Percentiles rank a stretch among this genome's conserved stretches.
phyloP scores from a whole-genome alignment of 2,888 invertebrate species.

The Platycnemis pennipes region DNA sequence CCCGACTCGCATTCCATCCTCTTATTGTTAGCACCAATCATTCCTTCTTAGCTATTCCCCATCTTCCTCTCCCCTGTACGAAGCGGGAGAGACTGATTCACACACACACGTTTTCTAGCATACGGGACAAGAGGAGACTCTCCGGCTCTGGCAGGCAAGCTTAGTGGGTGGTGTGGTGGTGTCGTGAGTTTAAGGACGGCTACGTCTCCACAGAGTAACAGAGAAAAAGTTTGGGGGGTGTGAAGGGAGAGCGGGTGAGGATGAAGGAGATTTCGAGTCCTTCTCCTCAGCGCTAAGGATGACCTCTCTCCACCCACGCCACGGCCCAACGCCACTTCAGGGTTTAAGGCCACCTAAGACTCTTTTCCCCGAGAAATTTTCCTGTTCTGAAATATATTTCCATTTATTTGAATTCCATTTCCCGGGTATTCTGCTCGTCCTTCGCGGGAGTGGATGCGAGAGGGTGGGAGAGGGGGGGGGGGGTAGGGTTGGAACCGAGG shows the following conservation, averaged over 20 bases:
- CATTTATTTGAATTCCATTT: slow-evolving; percentile 66
- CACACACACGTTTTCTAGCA: neutral
- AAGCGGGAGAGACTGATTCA: no score
- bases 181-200: no score
- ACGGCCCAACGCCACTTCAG: neutral
- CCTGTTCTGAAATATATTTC: slow-evolving; percentile 49
- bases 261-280: neutral
- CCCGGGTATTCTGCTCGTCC: neutral
- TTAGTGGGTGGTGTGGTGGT: neutral
- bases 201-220: neutral
- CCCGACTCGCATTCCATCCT: slow-evolving; percentile 1
- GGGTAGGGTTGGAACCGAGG: neutral
- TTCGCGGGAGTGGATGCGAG: neutral
- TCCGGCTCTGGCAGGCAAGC: neutral
- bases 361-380: slow-evolving; percentile 15
- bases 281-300: neutral
- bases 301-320: neutral
- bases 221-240: neutral
- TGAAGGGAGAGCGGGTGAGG: neutral
- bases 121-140: neutral
- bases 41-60: neutral
- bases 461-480: neutral
- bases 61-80: neutral
- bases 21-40: neutral
- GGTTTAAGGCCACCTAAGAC: slow-evolving; percentile 4